These are phyloP conservation scores for Peromyscus attwateri DNA, from an alignment of 2,797 vertebrate species.

Conservation along the genomic window DNA sequence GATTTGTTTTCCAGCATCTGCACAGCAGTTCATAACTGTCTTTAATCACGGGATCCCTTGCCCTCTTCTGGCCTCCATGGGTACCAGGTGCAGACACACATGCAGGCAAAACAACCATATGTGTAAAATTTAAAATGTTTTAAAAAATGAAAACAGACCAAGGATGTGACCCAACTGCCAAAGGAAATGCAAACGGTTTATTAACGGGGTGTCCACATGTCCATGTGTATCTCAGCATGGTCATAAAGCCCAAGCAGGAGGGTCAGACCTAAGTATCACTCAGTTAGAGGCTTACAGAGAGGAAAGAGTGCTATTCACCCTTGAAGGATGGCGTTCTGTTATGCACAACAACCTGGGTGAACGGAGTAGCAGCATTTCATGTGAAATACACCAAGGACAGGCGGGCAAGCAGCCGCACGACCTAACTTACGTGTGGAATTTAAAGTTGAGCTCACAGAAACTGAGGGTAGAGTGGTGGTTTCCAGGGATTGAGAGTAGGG, in stretches of 20 bases:
- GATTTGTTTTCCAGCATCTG: not conserved
- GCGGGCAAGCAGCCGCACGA: not conserved
- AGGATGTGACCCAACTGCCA: too few species aligned
- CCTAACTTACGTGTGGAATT: not conserved
- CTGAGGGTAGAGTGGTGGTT: not conserved
- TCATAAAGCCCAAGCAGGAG: not conserved
- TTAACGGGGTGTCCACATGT: fast-evolving
- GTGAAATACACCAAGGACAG: not conserved
- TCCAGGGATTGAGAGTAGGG: not conserved
- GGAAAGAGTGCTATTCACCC: not conserved
- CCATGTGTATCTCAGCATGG: not conserved
- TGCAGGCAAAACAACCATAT: not conserved
- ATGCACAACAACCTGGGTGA: not conserved
- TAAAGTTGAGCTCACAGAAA: not conserved
- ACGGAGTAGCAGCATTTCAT: fast-evolving
- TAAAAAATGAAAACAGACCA: not conserved
- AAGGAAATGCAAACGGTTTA: not conserved
- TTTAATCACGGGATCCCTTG: not conserved
- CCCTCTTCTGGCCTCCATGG: not conserved
- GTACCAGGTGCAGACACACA: not conserved
- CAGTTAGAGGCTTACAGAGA: not conserved
- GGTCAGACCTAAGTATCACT: not conserved
- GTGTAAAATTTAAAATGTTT: not conserved
- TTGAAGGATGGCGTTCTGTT: not conserved
- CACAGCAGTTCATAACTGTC: not conserved